phyloP scores from a whole-genome alignment of 1,140 invertebrate genomes.

The Aporrectodea caliginosa region DNA sequence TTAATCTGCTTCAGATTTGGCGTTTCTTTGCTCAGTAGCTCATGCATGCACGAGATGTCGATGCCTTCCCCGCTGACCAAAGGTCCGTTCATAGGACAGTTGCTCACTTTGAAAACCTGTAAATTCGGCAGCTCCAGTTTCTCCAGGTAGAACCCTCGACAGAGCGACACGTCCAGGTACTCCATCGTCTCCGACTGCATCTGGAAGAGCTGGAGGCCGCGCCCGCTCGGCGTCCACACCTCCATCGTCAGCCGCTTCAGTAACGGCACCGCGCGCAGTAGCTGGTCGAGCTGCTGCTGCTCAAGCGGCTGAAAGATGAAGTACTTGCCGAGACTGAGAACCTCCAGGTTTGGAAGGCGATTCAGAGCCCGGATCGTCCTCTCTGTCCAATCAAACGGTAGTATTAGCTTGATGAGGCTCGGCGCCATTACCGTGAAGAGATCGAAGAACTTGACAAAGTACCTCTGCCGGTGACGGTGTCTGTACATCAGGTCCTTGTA shows the following conservation, averaged over 20 bases:
- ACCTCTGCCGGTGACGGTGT: conserved; percentile 41
- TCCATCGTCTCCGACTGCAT: conserved; percentile 40
- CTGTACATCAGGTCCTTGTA: conserved; percentile 39
- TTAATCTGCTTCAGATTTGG: not conserved
- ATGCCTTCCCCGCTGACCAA: conserved; percentile 39
- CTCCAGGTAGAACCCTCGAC: conserved; percentile 46
- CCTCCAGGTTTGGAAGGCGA: conserved; percentile 42
- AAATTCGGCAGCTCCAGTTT: conserved; percentile 43
- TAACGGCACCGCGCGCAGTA: conserved; percentile 37
- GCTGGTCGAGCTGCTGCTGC: conserved; percentile 39
- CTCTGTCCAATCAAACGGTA: conserved; percentile 53
- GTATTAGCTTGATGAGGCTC: conserved; percentile 42
- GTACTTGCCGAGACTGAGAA: conserved; percentile 49
- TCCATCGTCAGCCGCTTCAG: conserved; percentile 42
- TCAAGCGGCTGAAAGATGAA: conserved; percentile 45
- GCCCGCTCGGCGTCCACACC: conserved; percentile 48
- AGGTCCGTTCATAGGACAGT: conserved; percentile 45
- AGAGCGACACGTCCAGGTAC: conserved; percentile 48
- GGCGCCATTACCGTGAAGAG: conserved; percentile 41
- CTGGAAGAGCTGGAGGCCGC: conserved; percentile 39
- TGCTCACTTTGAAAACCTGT: conserved; percentile 40
- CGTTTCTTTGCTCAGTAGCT: not conserved
- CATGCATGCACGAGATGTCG: conserved; percentile 21
- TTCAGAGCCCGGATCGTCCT: conserved; percentile 41
- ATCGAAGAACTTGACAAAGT: conserved; percentile 48